Conservation (phyloP, 2,888 invertebrate genomes). For the Micropterix aruncella region DNA sequence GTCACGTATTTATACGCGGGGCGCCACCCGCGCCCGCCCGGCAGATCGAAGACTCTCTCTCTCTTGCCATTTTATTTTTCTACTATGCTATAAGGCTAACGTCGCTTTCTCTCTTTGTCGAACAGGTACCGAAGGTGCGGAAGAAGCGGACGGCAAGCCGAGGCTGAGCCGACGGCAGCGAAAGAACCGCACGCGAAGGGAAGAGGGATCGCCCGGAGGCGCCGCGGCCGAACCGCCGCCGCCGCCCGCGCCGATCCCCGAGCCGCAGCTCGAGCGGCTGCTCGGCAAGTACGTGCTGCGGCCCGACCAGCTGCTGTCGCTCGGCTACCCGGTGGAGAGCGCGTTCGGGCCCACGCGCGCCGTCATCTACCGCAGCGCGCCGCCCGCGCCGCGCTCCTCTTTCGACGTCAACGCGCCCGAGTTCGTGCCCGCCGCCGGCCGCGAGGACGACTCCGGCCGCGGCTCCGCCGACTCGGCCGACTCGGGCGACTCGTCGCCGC, state of each 20-base stretch:
- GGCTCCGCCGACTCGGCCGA: constrained; percentile 6
- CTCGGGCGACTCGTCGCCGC: constrained; percentile 29
- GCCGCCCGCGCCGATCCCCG: constrained; percentile 27
- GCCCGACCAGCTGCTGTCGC: constrained; percentile 43
- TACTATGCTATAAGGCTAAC: too few species aligned
- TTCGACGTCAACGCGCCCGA: constrained; percentile 56
- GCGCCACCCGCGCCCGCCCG: too few species aligned
- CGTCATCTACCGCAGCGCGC: constrained; percentile 44
- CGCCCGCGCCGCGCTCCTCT: constrained; percentile 29
- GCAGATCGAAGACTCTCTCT: too few species aligned
- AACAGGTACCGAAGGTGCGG: not conserved
- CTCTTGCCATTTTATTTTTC: too few species aligned
- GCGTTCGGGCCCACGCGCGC: constrained; percentile 43
- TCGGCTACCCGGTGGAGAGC: constrained; percentile 61
- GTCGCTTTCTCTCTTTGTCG: too few species aligned
- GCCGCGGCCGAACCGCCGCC: constrained; percentile 20
- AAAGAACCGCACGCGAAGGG: not conserved
- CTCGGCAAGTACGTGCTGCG: constrained; percentile 48
- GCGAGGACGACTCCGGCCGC: constrained; percentile 8
- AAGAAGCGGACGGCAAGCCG: not conserved
- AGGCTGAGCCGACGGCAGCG: constrained; percentile 4
- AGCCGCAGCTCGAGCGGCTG: constrained; percentile 39
- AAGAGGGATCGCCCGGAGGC: constrained; percentile 5
- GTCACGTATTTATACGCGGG: too few species aligned
- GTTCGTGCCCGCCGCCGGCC: constrained; percentile 39